These are phyloP conservation scores for Noctua fimbriata DNA, from an alignment of 2,888 invertebrate species.

Conservation along the genomic window DNA sequence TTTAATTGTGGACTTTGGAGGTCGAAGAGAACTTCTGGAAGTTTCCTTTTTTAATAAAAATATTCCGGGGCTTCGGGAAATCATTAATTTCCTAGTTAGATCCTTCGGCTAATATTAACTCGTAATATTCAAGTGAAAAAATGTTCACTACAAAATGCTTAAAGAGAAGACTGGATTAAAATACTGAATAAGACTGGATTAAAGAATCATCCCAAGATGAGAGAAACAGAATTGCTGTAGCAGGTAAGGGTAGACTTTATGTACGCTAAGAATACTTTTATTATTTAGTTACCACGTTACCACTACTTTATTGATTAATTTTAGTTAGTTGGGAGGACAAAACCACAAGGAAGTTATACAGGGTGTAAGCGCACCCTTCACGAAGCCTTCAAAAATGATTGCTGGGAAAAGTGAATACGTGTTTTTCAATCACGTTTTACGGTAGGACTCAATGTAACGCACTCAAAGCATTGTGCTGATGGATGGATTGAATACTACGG, in stretches of 20 bases:
- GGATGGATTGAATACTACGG: too few species aligned
- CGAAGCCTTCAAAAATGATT: too few species aligned
- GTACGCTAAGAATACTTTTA: background rate
- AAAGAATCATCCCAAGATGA: background rate
- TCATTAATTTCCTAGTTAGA: background rate
- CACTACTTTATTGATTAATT: background rate
- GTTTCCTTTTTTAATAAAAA: background rate
- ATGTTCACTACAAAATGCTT: background rate
- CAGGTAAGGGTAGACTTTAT: background rate
- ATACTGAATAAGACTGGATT: too few species aligned
- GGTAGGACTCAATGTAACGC: too few species aligned
- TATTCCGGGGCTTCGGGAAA: background rate
- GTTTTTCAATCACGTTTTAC: too few species aligned
- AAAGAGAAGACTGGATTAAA: background rate
- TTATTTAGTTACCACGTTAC: background rate
- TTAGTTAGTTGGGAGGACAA: background rate
- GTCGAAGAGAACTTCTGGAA: background rate
- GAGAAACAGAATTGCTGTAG: background rate
- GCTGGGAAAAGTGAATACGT: too few species aligned
- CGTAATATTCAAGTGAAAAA: background rate
- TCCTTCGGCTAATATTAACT: background rate
- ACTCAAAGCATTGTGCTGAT: too few species aligned
- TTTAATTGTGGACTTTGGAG: conserved; percentile 27
- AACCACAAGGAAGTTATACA: background rate
- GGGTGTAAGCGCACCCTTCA: too few species aligned